Evolutionary conservation across 2,888 invertebrate species (phyloP).

Genomic region (Endotricha flammealis): DNA sequence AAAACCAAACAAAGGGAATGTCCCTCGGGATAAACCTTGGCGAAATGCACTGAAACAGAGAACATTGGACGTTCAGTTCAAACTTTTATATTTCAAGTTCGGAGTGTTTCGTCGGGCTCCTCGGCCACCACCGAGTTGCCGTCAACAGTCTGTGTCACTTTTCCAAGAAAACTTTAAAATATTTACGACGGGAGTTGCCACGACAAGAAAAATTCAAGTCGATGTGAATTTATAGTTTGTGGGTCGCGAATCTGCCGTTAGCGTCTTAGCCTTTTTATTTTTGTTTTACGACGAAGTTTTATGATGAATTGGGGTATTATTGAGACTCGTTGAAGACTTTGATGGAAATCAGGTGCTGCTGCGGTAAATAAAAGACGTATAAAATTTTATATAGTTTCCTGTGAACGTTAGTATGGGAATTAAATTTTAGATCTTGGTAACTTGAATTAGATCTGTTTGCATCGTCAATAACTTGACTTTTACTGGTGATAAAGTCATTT

Average conservation of each 20-base stretch:
- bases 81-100: constrained; percentile 71
- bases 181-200: constrained; percentile 67
- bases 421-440: too few relatives aligned
- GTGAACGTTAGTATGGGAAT: too few relatives aligned
- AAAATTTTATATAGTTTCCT: too few relatives aligned
- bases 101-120: constrained; percentile 61
- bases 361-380: too few relatives aligned
- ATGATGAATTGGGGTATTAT: constrained; percentile 16
- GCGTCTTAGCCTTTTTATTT: constrained; percentile 41
- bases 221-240: constrained; percentile 61
- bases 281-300: constrained; percentile 41
- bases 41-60: constrained; percentile 19
- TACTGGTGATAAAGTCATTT: too few relatives aligned
- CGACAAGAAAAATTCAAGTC: constrained; percentile 55
- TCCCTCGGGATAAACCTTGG: constrained; percentile 14
- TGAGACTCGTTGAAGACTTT: constrained; percentile 5
- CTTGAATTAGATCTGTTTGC: too few relatives aligned
- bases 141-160: constrained; percentile 71
- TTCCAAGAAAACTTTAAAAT: constrained; percentile 71
- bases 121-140: constrained; percentile 58
- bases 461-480: too few relatives aligned
- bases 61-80: constrained; percentile 48
- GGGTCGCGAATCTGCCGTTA: constrained; percentile 37
- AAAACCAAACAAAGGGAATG: constrained; percentile 17
- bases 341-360: too few relatives aligned